phyloP scores from a whole-genome alignment of 2,113 vertebrate species.

The Phalacrocorax carbo region DNA sequence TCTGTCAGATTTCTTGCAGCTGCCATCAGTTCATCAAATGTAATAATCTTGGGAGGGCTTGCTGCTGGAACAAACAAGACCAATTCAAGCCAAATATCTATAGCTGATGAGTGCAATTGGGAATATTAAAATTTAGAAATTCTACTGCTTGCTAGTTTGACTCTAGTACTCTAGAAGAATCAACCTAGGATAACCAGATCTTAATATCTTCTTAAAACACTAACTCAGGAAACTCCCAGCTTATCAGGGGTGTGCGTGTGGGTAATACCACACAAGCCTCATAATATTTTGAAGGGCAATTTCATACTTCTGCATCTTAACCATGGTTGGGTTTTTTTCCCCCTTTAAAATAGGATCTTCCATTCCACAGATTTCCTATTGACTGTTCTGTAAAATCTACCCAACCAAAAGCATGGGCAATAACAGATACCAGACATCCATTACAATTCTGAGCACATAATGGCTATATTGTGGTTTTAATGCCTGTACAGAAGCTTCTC shows the following conservation, averaged over 20 bases:
- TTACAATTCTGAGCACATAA: neutral
- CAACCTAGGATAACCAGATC: neutral
- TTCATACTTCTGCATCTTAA: neutral
- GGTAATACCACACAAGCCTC: neutral
- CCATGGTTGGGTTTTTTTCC: neutral
- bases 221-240: slow-evolving; percentile 36
- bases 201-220: slow-evolving; percentile 39
- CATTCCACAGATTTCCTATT: neutral
- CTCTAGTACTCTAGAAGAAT: neutral
- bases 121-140: neutral
- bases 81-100: neutral
- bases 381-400: neutral
- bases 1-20: slow-evolving; percentile 83
- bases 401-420: neutral
- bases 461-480: neutral
- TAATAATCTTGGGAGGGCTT: slow-evolving; percentile 85
- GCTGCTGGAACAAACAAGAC: slow-evolving; percentile 70
- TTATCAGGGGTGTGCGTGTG: neutral
- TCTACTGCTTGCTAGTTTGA: neutral
- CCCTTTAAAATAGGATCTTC: neutral
- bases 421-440: neutral
- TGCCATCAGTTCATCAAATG: slow-evolving; percentile 88
- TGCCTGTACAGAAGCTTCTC: neutral
- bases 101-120: neutral
- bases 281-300: neutral